Base-by-base conservation (phyloP, 2,888 invertebrate genomes). In the Ormyrus thymus region DNA sequence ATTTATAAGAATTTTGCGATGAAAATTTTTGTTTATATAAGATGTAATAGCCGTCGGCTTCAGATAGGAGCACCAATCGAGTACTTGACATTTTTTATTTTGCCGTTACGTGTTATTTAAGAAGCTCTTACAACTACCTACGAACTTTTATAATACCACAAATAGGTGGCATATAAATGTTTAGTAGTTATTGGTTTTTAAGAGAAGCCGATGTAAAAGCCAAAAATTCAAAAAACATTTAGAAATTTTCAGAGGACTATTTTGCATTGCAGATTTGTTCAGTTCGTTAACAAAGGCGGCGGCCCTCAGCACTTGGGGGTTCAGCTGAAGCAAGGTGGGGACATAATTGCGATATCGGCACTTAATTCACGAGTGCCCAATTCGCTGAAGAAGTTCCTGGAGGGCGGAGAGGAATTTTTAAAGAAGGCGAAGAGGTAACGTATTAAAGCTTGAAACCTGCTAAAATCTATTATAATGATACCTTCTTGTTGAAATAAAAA, bases 231-330 rank as follows among this genome's bases (percentile, higher is more conserved):
- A 29, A 29, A 29, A 29, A 29, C 29, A 29, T 29, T 0, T 29
- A 4, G 29, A 29, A 29, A 4, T 29, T 29, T 29, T 4, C 29
- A 29, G 29, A 29, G 29, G 4, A 29, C 29, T n/a, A 10, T n/a
- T 69, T 65, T 58, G 3, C 43, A 79, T 83, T 76, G 8, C 82
- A 94, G 95, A 85, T 93, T 95, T 83, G 93, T 96, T 64, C 96
- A 96, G 86, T 96, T 94, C 88, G 90, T 91, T 65, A 91, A 90
- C 45, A 92, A 92, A 83, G 91, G 91, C 61, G 93, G 94, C 0
- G 91, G 91, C 0, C 92, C 92, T 1, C 91, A 93, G 73, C 92
- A 93, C n/a, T 91, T 95, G n/a, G 96, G 96, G 3, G 94, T 93
- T 82, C 91, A 95, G 50, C 91, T 93, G 0, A 91, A 92, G 11